phyloP scores from a whole-genome alignment of 2,797 vertebrate species.

The Squalus acanthias region DNA sequence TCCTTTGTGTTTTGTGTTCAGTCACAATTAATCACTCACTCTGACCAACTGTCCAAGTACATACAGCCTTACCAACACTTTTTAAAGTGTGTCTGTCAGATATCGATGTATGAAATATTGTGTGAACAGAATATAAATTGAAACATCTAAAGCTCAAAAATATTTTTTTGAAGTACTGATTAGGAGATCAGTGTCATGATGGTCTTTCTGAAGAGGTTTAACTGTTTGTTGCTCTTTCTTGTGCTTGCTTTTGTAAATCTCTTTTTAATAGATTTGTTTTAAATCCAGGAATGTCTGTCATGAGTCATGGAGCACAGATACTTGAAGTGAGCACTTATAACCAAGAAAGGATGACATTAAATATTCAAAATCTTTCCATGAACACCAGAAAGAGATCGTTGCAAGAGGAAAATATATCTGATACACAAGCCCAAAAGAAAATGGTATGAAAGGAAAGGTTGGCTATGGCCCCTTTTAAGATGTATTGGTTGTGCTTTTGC shows the following conservation, averaged over 20 bases:
- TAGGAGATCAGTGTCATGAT: background rate
- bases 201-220: background rate
- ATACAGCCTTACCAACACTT: background rate
- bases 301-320: background rate
- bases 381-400: background rate
- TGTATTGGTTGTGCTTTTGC: background rate
- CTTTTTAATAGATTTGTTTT: background rate
- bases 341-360: background rate
- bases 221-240: background rate
- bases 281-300: background rate
- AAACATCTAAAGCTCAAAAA: background rate
- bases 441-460: background rate
- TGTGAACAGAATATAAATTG: background rate
- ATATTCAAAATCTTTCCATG: background rate
- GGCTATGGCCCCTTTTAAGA: background rate
- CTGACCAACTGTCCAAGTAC: background rate
- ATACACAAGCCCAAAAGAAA: conserved; percentile 1
- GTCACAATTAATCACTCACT: background rate
- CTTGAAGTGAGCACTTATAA: background rate
- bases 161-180: too few species aligned
- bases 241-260: background rate
- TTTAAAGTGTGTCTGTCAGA: too few species aligned
- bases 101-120: background rate
- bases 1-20: background rate
- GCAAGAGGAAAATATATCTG: background rate